Conservation (phyloP, 2,888 invertebrate genomes). For the Stramonita haemastoma region DNA sequence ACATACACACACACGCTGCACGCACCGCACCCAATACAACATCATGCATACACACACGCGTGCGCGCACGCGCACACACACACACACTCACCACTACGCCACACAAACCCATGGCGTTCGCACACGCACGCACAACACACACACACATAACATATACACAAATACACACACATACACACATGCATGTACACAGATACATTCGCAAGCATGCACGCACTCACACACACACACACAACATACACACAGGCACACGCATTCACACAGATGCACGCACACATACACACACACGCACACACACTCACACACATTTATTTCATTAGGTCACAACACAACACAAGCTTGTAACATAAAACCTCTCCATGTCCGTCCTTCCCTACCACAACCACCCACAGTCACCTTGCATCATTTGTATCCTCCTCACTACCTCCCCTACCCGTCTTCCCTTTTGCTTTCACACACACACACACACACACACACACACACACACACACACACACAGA, state of each 20-base stretch:
- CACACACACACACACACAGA: background rate
- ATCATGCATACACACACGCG: no score
- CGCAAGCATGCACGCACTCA: background rate
- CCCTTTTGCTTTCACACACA: no score
- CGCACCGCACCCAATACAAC: no score
- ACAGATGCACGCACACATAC: background rate
- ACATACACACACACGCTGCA: background rate
- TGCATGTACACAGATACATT: background rate
- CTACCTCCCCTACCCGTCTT: no score
- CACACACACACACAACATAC: background rate
- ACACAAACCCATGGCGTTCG: background rate
- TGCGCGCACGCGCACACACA: background rate
- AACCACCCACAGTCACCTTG: no score
- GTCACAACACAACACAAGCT: background rate
- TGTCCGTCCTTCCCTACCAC: no score
- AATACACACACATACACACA: background rate
- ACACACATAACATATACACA: background rate
- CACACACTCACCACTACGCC: background rate
- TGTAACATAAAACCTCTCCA: no score
- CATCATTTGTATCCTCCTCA: no score
- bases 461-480: background rate
- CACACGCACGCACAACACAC: background rate
- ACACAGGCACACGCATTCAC: background rate
- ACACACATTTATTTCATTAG: no score
- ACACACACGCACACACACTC: slow-evolving; percentile 23